Evolutionary conservation across 2,113 vertebrate species (phyloP), one percentile per base, ranked within the genome.

Genomic region (Poicephalus gulielmi): DNA sequence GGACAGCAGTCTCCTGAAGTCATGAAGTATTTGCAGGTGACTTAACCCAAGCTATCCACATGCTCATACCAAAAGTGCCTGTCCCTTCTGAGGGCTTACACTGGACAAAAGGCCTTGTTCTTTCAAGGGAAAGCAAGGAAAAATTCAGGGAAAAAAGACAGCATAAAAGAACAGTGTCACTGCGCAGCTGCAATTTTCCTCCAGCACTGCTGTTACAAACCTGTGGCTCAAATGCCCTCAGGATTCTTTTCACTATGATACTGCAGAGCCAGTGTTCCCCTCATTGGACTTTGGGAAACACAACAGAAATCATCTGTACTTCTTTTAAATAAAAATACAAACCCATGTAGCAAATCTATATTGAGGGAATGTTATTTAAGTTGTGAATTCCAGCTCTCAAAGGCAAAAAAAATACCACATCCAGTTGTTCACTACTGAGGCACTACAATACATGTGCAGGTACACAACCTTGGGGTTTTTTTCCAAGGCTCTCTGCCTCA

Each of bases 221-320:
- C n/a, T 3, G 4, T 57, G 30, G 9, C 8, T 95, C 44, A 19
- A 19, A 11, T 8, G 8, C 0, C 25, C 4, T 2, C 5, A 2
- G 3, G 4, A 1, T 53, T 39, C 57, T 75, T 83, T 83, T 60
- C 28, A 17, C 23, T 39, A 1, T 13, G 63, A 11, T 35, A 23
- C 37, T 74, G 37, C 20, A 57, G 28, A 74, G 5, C 11, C 3
- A 1, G 11, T 9, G 8, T 62, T 86, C 59, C 57, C 27, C 18
- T 83, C 35, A 37, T 20, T 13, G 30, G 16, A 49, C 44, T 74
- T 53, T 3, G 17, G 10, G 17, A 83, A 46, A 50, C 4, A 43
- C 13, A 88, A 30, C 1, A 74, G 55, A 88, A 77, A 59, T 7
- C 6, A 79, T 5, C 13, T 35, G 27, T 10, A 55, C 5, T 10